Conservation (phyloP, 1,140 invertebrate species). For the Lerema accius region DNA sequence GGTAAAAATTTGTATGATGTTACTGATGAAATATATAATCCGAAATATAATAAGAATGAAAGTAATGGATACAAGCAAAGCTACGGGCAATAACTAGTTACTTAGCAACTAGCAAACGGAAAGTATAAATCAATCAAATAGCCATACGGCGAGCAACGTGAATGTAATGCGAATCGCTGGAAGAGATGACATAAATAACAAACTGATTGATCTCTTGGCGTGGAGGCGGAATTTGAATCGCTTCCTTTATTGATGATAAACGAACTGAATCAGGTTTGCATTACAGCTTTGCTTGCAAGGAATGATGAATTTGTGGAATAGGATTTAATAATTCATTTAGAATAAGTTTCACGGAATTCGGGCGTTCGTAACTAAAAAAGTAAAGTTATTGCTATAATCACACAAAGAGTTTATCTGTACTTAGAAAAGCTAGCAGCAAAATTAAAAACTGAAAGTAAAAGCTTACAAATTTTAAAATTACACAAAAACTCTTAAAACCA, state of each 20-base stretch:
- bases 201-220: conserved; percentile 34
- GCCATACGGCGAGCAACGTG: conserved; percentile 27
- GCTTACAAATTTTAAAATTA: background rate
- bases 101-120: conserved; percentile 40
- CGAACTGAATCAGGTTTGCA: conserved; percentile 18
- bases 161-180: conserved; percentile 32
- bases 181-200: conserved; percentile 34
- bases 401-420: too few species aligned
- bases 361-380: too few species aligned
- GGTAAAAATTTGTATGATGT: too few species aligned
- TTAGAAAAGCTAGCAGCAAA: too few species aligned
- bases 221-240: conserved; percentile 32
- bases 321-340: background rate
- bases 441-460: conserved; percentile 3
- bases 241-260: conserved; percentile 30
- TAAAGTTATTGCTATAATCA: too few species aligned
- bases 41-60: background rate
- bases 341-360: too few species aligned
- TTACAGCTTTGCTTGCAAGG: conserved; percentile 10
- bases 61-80: background rate
- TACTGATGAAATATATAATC: too few species aligned
- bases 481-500: conserved; percentile 18
- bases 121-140: conserved; percentile 52
- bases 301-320: conserved; percentile 12
- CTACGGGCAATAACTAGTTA: conserved; percentile 6